Base-by-base conservation (phyloP, 1,140 invertebrate species). In the Lepidostoma basale region DNA sequence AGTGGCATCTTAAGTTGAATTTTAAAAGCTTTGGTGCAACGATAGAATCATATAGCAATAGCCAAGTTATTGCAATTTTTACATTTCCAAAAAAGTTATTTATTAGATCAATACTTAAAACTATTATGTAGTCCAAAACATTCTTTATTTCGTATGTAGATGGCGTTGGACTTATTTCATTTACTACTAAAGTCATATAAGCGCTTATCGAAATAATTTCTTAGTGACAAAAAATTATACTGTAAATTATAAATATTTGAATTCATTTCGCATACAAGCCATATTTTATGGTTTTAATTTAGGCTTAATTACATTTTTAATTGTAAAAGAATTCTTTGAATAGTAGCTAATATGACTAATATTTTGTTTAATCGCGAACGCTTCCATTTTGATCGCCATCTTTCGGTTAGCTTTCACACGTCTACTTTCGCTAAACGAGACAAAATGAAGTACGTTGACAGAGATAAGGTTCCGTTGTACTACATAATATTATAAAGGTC, bases 351-450 rank as follows among this genome's bases (percentile, higher is more conserved):
- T 40, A 42, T 60, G 56, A 60, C 56, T 60, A 25, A 30, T 60
- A n/a, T 60, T 40, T 25, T 60, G 56, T 60, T 60, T 18, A 18
- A 20, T 64, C 45, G 62, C 26, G 30, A 52, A 64, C 62, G 62
- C 62, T 64, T 64, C 62, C 49, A 44, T 64, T 52, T 49, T 49
- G 60, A 64, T 47, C 64, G 64, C 64, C 64, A 67, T 67, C 64
- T 67, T 67, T 67, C 28, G 64, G 64, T 59, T 45, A 33, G 54
- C 64, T 54, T 59, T 58, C 52, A 59, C 64, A 59, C 52, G 52
- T 67, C 36, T 67, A 59, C 63, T 56, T 66, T 42, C 54, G 54
- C 26, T 60, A 60, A 60, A 26, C 23, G 39, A 59, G 47, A 59
- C 54, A 28, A 45, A 59, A 67, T 67, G 52, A 60, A 59, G 52